Conservation (phyloP, 2,797 vertebrate genomes). For the Mus minutoides region DNA sequence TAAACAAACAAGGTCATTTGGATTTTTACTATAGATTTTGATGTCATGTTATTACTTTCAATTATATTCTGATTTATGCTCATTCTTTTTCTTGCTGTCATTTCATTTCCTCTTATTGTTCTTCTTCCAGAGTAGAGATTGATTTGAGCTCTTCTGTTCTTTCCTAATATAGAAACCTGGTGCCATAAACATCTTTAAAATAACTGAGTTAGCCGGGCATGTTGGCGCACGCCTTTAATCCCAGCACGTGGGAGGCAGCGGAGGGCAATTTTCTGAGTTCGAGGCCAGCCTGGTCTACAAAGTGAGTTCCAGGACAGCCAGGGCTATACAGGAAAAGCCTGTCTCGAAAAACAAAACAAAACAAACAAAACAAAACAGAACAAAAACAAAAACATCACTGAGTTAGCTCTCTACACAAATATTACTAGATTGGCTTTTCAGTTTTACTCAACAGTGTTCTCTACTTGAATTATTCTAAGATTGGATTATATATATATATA, state of each 20-base stretch:
- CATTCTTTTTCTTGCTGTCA: not conserved
- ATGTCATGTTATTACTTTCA: not conserved
- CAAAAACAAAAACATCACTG: not conserved
- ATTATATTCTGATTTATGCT: not conserved
- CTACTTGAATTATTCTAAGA: not conserved
- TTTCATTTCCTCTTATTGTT: not conserved
- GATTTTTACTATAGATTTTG: not conserved
- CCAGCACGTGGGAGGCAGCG: too few species aligned
- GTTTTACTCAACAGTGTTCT: not conserved
- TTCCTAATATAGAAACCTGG: not conserved
- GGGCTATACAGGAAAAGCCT: too few species aligned
- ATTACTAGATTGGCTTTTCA: not conserved
- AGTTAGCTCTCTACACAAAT: not conserved
- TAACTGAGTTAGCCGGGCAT: too few species aligned
- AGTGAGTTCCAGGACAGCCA: too few species aligned
- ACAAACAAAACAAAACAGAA: too few species aligned
- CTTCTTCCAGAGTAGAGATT: not conserved
- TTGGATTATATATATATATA: too few species aligned
- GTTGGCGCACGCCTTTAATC: too few species aligned
- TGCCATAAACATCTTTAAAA: not conserved
- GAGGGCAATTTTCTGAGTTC: too few species aligned
- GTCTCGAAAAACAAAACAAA: too few species aligned
- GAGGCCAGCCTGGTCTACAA: too few species aligned
- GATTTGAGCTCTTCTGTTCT: not conserved
- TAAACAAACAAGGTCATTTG: not conserved